phyloP scores from a whole-genome alignment of 2,888 invertebrate species.

The Adelphocoris suturalis region DNA sequence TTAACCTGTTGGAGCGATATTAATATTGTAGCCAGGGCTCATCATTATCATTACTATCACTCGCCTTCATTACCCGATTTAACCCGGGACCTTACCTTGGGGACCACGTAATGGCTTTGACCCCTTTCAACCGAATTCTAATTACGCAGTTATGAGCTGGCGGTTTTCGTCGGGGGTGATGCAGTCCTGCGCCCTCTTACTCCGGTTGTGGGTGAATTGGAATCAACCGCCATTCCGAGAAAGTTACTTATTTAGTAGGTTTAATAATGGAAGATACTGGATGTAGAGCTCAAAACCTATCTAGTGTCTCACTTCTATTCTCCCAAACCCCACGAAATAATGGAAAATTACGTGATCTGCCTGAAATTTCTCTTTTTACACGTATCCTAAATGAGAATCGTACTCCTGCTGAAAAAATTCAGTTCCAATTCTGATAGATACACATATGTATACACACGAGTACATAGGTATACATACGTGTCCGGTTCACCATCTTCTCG shows the following conservation, averaged over 20 bases:
- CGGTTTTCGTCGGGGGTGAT: not conserved
- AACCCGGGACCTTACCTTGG: constrained; percentile 28
- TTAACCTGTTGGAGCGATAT: constrained; percentile 64
- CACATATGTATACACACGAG: no score
- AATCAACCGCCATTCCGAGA: not conserved
- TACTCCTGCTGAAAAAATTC: no score
- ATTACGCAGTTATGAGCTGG: constrained; percentile 31
- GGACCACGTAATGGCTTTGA: constrained; percentile 20
- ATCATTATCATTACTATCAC: constrained; percentile 20
- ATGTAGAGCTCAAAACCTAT: no score
- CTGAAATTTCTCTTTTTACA: no score
- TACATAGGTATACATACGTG: no score
- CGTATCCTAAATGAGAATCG: no score
- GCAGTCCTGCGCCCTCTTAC: not conserved
- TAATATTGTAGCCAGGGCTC: constrained; percentile 53
- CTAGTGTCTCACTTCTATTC: no score
- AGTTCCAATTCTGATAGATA: no score
- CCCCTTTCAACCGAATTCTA: constrained; percentile 42
- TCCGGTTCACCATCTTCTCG: no score
- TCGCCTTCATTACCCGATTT: constrained; percentile 31
- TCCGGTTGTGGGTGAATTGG: not conserved
- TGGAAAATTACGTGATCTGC: no score
- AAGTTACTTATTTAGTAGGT: not conserved
- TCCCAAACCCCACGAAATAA: no score
- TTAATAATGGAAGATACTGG: not conserved